Evolutionary conservation across 2,888 invertebrate species (phyloP).

Genomic region (Eustalomyia histrio): DNA sequence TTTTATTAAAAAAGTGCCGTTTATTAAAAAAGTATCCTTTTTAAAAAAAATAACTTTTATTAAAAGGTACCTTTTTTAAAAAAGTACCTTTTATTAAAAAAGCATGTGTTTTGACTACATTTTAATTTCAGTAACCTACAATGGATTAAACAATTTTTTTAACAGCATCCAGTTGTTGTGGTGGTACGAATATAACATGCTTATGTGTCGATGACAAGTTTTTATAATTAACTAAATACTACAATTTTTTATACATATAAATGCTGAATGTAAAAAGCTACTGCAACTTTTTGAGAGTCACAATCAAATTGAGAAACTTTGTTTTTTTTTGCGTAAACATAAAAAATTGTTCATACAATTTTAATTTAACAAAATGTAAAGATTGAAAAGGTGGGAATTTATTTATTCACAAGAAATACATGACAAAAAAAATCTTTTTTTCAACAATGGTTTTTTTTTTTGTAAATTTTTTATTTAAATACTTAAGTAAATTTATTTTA

Average conservation of each 20-base stretch:
- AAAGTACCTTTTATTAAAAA: too few relatives aligned
- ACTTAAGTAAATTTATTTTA: not conserved
- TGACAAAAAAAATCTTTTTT: not conserved
- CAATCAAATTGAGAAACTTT: not conserved
- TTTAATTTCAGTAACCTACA: not conserved
- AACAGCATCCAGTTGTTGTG: slow-evolving; percentile 1
- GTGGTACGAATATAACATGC: not conserved
- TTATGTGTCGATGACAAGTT: not conserved
- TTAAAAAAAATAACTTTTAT: too few relatives aligned
- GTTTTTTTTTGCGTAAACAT: not conserved
- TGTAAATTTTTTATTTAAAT: not conserved
- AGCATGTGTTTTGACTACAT: not conserved
- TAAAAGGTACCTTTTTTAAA: too few relatives aligned
- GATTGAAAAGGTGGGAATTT: not conserved
- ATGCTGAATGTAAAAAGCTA: not conserved
- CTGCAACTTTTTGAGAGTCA: not conserved
- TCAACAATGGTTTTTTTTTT: not conserved
- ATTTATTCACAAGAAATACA: not conserved
- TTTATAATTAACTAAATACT: slow-evolving; percentile 1
- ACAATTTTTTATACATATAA: not conserved
- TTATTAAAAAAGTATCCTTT: too few relatives aligned
- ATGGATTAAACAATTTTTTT: not conserved
- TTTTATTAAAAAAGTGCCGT: too few relatives aligned
- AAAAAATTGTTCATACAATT: too few relatives aligned
- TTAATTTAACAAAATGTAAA: not conserved